Evolutionary conservation across 2,797 vertebrate genomes (phyloP), one percentile per base, ranked within the genome.

Genomic region (Margarornis squamiger): DNA sequence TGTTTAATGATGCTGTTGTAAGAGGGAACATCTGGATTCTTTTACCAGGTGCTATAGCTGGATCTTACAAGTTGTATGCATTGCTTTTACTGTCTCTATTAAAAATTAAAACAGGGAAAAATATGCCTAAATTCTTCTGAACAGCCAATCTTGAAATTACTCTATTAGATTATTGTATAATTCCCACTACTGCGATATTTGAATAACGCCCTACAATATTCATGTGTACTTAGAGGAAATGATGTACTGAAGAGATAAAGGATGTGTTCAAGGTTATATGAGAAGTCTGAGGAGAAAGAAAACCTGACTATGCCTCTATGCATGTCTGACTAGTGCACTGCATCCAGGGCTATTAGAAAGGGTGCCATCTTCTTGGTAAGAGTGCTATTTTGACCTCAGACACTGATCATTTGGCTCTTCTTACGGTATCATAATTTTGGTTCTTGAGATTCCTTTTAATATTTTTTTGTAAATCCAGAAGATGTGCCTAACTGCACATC

Each of bases 11-110:
- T 95, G 93, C 84, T 92, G 61, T 94, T 94, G 95, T 83, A 92
- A 93, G 67, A 2, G 20, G 63, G 54, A 96, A 95, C 96, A 97
- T 95, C 95, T 97, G 96, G 95, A 93, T 96, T 97, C 95, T 95
- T 96, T 93, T 88, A 82, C 63, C 94, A 94, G 93, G 90, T 97
- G 77, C 84, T 85, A 36, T 96, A 92, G 86, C 59, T 89, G 67
- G 57, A 67, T 94, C 93, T 93, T 96, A 90, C 61, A 94, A 95
- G 90, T 93, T 93, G 74, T 92, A 86, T 71, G 93, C 74, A 48
- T 95, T 88, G 83, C 90, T 95, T 96, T 91, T 90, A 95, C 63
- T 71, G 59, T 86, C 30, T 77, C 51, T 93, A 94, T 96, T 93
- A 95, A 97, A 96, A 95, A 95, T 95, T 96, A 92, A 96, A 94